Percentiles rank a stretch among this genome's conserved stretches.
Evolutionary conservation across 2,888 invertebrate species (phyloP).

Genomic region (Polyommatus icarus): DNA sequence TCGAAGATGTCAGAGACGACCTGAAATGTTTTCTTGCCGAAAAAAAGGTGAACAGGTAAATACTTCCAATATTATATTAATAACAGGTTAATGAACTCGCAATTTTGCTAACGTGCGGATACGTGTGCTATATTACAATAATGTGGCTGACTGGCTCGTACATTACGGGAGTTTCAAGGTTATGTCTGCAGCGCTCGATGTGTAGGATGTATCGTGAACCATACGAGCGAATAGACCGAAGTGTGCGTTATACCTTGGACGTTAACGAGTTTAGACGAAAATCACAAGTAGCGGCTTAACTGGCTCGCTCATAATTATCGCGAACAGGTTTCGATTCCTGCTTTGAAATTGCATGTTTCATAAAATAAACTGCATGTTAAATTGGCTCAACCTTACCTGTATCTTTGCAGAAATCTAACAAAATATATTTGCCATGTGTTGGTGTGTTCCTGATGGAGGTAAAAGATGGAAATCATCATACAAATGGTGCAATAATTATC

Average conservation of each 20-base stretch:
- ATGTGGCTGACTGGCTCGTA: constrained; percentile 32
- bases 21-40: constrained; percentile 72
- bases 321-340: background rate
- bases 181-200: constrained; percentile 54
- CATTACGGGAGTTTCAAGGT: constrained; percentile 63
- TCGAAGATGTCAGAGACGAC: constrained; percentile 77
- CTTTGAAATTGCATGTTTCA: background rate
- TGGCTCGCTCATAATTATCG: background rate
- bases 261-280: constrained; percentile 44
- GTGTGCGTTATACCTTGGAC: constrained; percentile 55
- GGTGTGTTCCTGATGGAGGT: too few relatives aligned
- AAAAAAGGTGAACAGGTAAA: constrained; percentile 77
- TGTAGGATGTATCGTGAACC: constrained; percentile 54
- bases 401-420: background rate
- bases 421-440: background rate
- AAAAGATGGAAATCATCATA: too few relatives aligned
- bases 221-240: constrained; percentile 55
- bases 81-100: constrained; percentile 32
- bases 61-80: constrained; percentile 50
- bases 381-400: background rate
- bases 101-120: constrained; percentile 34
- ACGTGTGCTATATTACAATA: constrained; percentile 35
- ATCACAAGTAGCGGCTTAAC: background rate
- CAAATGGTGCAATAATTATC: too few relatives aligned
- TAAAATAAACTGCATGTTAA: background rate